Base-by-base conservation (phyloP, 37 sponge, comb jelly and placozoan species). In the Ianthella basta region DNA sequence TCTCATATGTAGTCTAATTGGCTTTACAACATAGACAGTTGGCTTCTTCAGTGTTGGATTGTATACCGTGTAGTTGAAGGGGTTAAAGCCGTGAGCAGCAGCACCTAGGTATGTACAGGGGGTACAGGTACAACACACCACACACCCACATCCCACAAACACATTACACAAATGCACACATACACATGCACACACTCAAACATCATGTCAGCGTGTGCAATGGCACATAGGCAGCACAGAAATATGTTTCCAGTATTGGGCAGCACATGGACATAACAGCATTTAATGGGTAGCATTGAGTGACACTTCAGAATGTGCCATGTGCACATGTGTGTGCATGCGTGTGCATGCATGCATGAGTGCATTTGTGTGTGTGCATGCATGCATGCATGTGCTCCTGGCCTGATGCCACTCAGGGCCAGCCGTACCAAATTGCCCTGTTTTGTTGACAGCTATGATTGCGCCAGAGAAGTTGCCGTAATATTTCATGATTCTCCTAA, bases 381-480 rank as follows among this genome's bases (percentile, higher is more conserved):
- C n/a, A n/a, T n/a, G n/a, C n/a, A n/a, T n/a, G n/a, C n/a, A n/a
- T n/a, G n/a, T n/a, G n/a, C n/a, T n/a, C n/a, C n/a, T n/a, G n/a
- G n/a, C n/a, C n/a, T n/a, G 6, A 44, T 8, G 8, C 50, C 50
- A 10, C 50, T 44, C 50, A 3, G 8, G 6, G 8, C 50, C 50
- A 44, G 50, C 50, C 86, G 55, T 86, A 93, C 94, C 96, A 80
- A 86, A 90, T 0, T 85, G 59, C 59, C 96, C 96, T 37, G 55
- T 84, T 18, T 78, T 56, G 67, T 85, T 92, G 13, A 93, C 95
- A 24, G 86, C 95, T 35, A 98, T 68, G 12, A 98, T 70, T 36
- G 90, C 99, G 14, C 99, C 99, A 57, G 15, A 20, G 69, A 87
- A 97, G 18, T 44, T 41, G 21, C 94, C 93, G 80, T 98, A 95